phyloP scores from a whole-genome alignment of 2,113 vertebrate genomes.

The Electrona antarctica region DNA sequence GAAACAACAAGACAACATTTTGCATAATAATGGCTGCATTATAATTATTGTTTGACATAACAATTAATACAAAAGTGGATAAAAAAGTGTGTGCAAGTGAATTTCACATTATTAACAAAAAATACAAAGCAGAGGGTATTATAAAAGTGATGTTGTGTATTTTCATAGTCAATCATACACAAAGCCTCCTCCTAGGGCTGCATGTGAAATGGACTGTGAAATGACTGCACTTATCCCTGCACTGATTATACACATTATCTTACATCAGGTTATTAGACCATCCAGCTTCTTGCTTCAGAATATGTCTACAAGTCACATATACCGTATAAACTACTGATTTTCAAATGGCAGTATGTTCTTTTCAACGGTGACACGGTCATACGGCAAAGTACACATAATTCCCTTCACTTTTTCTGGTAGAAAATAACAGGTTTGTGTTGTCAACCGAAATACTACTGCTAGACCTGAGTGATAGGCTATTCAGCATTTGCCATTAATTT shows the following conservation, averaged over 20 bases:
- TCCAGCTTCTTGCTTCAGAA: conserved; percentile 47
- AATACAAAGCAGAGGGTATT: conserved; percentile 44
- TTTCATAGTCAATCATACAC: conserved; percentile 64
- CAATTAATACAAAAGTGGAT: conserved; percentile 25
- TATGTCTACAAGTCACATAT: conserved; percentile 54
- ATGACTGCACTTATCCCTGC: conserved; percentile 79
- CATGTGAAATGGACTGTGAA: conserved; percentile 80
- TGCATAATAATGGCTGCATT: background rate
- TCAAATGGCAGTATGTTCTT: no score
- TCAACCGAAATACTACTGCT: background rate
- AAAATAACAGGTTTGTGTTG: no score
- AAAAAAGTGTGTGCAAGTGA: conserved; percentile 9
- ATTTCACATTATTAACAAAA: conserved; percentile 48
- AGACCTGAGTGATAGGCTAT: conserved; percentile 7
- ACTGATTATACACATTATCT: conserved; percentile 74
- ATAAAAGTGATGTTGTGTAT: conserved; percentile 56
- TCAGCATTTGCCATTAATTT: background rate
- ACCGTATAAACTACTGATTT: conserved; percentile 27
- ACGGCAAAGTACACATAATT: conserved; percentile 31
- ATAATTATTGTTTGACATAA: conserved; percentile 34
- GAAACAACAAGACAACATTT: conserved; percentile 23
- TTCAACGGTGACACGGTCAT: no score
- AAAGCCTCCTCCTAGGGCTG: conserved; percentile 61
- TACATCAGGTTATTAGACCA: conserved; percentile 61
- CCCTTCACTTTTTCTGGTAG: conserved; percentile 13